A percentile compares a stretch with the other conserved stretches of the same genome.
Evolutionary conservation across 2,113 vertebrate species (phyloP).

Genomic region (Rhombomys opimus): DNA sequence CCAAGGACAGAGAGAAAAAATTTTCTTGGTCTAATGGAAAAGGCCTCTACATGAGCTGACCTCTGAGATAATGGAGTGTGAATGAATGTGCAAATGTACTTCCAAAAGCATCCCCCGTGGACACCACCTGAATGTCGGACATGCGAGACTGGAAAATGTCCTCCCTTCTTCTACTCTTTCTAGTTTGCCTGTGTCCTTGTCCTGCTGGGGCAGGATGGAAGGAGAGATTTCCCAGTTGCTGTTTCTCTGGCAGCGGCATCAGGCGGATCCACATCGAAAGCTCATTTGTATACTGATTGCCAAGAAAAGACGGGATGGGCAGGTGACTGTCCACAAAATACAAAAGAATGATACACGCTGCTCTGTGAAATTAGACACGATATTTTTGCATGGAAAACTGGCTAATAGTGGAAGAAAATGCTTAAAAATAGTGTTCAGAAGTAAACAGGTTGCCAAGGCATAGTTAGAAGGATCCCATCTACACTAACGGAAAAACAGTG

Average conservation of each 20-base stretch:
- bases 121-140: background rate
- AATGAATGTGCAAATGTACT: background rate
- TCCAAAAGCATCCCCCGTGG: background rate
- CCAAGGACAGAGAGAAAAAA: background rate
- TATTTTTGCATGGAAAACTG: background rate
- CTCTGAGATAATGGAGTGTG: background rate
- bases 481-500: conserved; percentile 2
- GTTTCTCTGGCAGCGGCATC: background rate
- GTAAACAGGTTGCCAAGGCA: background rate
- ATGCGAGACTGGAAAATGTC: background rate
- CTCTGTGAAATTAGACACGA: background rate
- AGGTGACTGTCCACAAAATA: background rate
- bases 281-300: accelerated
- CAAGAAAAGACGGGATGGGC: background rate
- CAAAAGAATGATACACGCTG: background rate
- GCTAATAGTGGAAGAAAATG: background rate
- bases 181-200: background rate
- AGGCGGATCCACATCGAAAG: accelerated
- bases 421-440: background rate
- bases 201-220: background rate
- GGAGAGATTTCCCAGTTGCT: background rate
- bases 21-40: conserved; percentile 40
- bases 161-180: background rate
- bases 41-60: background rate
- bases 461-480: background rate